These are phyloP conservation scores for Saccostrea cuccullata DNA, from an alignment of 1,140 invertebrate species.

Conservation along the genomic window DNA sequence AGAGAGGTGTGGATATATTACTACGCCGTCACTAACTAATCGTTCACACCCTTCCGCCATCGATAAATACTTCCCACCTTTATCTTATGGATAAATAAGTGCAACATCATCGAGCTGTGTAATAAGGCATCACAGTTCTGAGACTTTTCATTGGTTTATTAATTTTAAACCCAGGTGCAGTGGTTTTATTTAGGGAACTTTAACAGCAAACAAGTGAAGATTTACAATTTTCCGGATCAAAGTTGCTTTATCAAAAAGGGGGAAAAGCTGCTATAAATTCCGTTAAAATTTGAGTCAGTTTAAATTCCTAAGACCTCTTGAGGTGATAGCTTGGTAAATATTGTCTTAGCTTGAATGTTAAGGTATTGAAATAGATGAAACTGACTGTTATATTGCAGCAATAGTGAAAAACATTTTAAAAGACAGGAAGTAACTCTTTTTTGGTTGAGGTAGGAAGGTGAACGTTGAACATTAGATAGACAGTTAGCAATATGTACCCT, in stretches of 20 bases:
- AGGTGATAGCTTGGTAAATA: background rate
- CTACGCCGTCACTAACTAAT: background rate
- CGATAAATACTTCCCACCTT: background rate
- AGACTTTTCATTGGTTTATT: background rate
- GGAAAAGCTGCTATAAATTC: background rate
- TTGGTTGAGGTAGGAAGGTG: background rate
- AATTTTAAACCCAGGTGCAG: background rate
- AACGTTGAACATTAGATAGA: background rate
- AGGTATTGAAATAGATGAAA: background rate
- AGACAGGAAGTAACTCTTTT: background rate
- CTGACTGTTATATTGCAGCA: background rate
- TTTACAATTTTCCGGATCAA: background rate
- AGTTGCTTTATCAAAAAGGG: background rate
- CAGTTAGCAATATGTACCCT: background rate
- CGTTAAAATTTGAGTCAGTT: background rate
- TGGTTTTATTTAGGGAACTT: background rate
- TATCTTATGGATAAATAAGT: background rate
- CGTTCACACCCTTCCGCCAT: background rate
- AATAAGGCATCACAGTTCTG: background rate
- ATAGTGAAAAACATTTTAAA: background rate
- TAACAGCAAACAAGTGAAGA: background rate
- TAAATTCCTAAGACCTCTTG: constrained; percentile 2
- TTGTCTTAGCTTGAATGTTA: background rate
- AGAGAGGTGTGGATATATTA: background rate
- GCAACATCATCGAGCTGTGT: background rate